Evolutionary conservation across 2,113 vertebrate species (phyloP), one percentile per base, ranked within the genome.

Genomic region (Quiscalus mexicanus): DNA sequence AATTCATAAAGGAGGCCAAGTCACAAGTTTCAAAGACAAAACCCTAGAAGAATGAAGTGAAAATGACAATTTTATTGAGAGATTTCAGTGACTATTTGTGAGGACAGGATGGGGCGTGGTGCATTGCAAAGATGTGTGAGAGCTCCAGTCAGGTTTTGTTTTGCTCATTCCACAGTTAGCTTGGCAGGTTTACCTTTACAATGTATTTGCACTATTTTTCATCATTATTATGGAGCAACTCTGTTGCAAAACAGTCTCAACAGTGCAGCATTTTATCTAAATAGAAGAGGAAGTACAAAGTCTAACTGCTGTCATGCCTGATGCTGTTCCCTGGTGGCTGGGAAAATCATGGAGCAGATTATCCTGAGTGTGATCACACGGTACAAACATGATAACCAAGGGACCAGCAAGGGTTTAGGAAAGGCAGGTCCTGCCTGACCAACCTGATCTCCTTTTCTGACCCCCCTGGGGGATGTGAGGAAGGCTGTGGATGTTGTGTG

Each of bases 71-170:
- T 50, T 52, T 42, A 55, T 39, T n/a, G 74, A 63, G 76, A 89
- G 16, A 49, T 63, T 69, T 52, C 23, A 35, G 25, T 8, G 15
- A 50, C 30, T 64, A 1, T 27, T 92, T 74, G 30, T 33, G 18
- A 15, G 13, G 1, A 8, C 12, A 10, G 5, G 5, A 8, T 30
- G 15, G 9, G 13, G 33, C 2, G 2, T 73, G 52, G 37, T 33
- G 22, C 16, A 47, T 58, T 60, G 14, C 35, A 84, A 82, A 58
- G 33, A 15, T n/a, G 31, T 59, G 0, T 12, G 23, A 71, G 15
- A 62, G 8, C 33, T 58, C 24, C 21, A n/a, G 27, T 20, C 58
- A 75, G 23, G 12, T 83, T 85, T 83, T 49, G 15, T 15, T 79
- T 49, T 35, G 16, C 21, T 77, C 65, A 73, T 74, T 49, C 59